Evolutionary conservation across 2,113 vertebrate species (phyloP).

Genomic region (Siniperca chuatsi): DNA sequence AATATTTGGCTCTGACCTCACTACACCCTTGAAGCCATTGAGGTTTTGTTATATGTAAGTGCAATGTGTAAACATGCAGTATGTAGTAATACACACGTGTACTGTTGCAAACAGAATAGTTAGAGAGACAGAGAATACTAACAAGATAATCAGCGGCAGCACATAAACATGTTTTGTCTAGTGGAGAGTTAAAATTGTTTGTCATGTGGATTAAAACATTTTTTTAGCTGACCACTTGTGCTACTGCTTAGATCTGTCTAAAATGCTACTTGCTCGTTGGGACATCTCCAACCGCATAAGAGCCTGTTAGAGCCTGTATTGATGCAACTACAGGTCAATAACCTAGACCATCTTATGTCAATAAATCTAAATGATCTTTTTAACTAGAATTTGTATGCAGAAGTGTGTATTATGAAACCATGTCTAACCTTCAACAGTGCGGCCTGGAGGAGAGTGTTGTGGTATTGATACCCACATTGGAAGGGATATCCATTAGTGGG

Average conservation of each 20-base stretch:
- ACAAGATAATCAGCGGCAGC: neutral
- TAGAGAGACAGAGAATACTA: neutral
- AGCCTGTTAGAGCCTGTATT: neutral
- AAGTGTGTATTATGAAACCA: neutral
- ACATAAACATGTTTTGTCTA: neutral
- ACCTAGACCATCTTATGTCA: neutral
- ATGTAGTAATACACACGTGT: neutral
- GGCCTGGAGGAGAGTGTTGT: conserved; percentile 19
- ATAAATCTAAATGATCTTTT: neutral
- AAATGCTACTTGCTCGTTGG: neutral
- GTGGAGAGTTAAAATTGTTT: neutral
- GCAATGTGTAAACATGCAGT: neutral
- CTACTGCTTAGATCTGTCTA: neutral
- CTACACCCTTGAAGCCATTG: neutral
- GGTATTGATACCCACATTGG: conserved; percentile 34
- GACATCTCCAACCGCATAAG: neutral
- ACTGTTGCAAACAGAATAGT: neutral
- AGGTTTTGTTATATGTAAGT: neutral
- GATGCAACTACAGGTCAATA: conserved; percentile 21
- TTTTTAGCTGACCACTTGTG: neutral
- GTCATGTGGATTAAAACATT: neutral
- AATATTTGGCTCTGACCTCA: neutral
- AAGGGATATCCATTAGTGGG: conserved; percentile 42
- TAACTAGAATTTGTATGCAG: neutral
- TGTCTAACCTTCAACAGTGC: neutral